These are phyloP conservation scores for Astyanax mexicanus DNA, from an alignment of 2,797 vertebrate species.

Conservation along the genomic window DNA sequence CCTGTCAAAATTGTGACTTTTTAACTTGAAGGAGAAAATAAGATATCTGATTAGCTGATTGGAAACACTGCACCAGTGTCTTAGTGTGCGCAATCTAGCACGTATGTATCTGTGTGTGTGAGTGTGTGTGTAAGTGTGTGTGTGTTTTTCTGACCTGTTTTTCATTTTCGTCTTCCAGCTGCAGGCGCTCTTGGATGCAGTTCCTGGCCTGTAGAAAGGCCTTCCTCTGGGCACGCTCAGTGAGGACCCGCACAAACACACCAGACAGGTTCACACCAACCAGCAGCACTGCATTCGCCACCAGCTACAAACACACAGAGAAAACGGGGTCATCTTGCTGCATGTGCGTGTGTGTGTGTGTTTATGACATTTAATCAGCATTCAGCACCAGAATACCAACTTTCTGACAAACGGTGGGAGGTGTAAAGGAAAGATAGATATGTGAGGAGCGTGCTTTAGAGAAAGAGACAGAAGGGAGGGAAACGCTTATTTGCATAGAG, in stretches of 20 bases:
- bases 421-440: neutral
- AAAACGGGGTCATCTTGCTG: slow-evolving; percentile 28
- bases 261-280: slow-evolving; percentile 93
- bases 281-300: slow-evolving; percentile 93
- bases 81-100: slow-evolving; percentile 44
- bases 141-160: slow-evolving; percentile 85
- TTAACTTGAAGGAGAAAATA: slow-evolving; percentile 71
- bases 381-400: slow-evolving; percentile 53
- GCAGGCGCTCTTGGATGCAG: slow-evolving; percentile 93
- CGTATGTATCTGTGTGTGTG: slow-evolving; percentile 7
- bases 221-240: slow-evolving; percentile 93
- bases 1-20: slow-evolving; percentile 78
- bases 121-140: slow-evolving; percentile 18
- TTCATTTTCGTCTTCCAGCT: slow-evolving; percentile 96
- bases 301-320: slow-evolving; percentile 80
- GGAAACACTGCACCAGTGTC: slow-evolving; percentile 43
- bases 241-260: slow-evolving; percentile 91
- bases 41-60: slow-evolving; percentile 72
- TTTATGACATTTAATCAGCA: slow-evolving; percentile 63
- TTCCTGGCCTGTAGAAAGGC: slow-evolving; percentile 93
- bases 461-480: neutral
- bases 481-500: neutral
- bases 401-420: slow-evolving; percentile 26
- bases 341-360: slow-evolving; percentile 35
- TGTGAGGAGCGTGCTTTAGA: neutral